Base-by-base conservation (phyloP, 2,888 invertebrate species). In the Apodemia zela region DNA sequence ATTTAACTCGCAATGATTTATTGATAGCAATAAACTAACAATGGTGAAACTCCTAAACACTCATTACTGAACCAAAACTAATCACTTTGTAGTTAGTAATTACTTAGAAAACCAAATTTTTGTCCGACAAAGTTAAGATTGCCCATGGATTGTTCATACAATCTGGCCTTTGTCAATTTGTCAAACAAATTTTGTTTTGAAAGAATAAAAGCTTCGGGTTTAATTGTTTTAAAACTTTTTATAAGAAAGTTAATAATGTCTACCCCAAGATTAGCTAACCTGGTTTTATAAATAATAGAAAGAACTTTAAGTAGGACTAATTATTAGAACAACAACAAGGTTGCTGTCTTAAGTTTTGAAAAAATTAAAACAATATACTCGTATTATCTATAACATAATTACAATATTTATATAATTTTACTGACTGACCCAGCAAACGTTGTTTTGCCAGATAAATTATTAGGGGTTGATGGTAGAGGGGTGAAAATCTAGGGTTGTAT, bases 101-200 rank as follows among this genome's bases (percentile, higher is more conserved):
- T 49, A 49, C 49, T 49, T 51, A 51, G 21, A 51, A 51, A 21
- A 21, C 18, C 21, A 51, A 51, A 51, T 51, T 51, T 51, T 51
- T 51, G 51, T 51, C 13, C 17, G 15, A 15, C 42, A 42, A 51
- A 51, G 18, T 49, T 47, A 18, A 51, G 21, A 51, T 51, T 51
- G 5, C 42, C n/a, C 42, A 42, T 42, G 42, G 6, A 42, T 38
- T 42, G 51, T 51, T 51, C 51, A 3, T 17, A 21, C 10, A 51
- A 21, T 51, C 49, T 18, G 21, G 13, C 51, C 51, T 51, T 51
- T 51, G 51, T 21, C 51, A 51, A 51, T 51, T 18, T 51, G 42
- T 42, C 42, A 42, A 51, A 51, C 17, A 21, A 51, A 17, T 51
- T 51, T 51, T 21, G 21, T 51, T 51, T 51, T 51, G 21, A 11